These are phyloP conservation scores for Toxostoma redivivum DNA, from an alignment of 2,113 vertebrate genomes.

Conservation along the genomic window DNA sequence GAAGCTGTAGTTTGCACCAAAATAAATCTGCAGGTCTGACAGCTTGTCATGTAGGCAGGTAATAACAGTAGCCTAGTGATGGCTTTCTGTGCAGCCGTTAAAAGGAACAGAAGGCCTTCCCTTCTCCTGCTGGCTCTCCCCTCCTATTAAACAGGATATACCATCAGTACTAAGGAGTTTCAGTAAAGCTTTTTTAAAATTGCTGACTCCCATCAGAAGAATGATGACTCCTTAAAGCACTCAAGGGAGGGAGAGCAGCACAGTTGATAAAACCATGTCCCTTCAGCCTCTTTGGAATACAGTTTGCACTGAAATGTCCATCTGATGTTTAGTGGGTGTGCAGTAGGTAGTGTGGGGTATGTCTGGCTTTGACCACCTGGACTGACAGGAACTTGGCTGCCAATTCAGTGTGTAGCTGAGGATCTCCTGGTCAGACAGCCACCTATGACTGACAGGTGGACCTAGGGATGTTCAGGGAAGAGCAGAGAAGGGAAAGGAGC, in stretches of 20 bases:
- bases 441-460: background rate
- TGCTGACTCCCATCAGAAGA: background rate
- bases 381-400: background rate
- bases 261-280: background rate
- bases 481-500: background rate
- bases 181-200: background rate
- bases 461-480: background rate
- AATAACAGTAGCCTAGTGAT: background rate
- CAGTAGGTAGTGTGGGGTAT: background rate
- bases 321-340: background rate
- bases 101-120: background rate
- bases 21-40: background rate
- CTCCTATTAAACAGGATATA: background rate
- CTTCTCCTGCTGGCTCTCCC: background rate
- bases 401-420: background rate
- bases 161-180: background rate
- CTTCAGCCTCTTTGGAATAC: background rate
- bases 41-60: background rate
- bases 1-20: background rate
- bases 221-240: background rate
- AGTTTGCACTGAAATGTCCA: background rate
- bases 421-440: background rate
- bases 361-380: background rate
- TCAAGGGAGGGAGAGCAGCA: background rate
- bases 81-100: background rate